These are phyloP conservation scores for Ostrea edulis DNA, from an alignment of 1,140 invertebrate species.

Conservation along the genomic window DNA sequence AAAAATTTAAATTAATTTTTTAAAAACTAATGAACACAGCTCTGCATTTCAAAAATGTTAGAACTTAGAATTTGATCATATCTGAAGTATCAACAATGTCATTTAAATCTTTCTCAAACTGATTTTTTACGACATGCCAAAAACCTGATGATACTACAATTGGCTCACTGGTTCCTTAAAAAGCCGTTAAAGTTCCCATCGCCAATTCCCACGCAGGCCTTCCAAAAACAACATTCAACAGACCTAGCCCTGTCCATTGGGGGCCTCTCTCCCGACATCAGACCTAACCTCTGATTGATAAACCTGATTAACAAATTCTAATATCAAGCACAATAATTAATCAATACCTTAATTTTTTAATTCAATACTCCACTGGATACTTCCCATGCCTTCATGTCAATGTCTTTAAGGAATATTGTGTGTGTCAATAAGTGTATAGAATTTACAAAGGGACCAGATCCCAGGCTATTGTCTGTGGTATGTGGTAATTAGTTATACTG, in stretches of 20 bases:
- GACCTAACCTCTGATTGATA: not conserved
- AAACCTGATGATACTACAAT: not conserved
- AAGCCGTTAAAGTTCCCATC: not conserved
- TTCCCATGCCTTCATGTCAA: slow-evolving; percentile 27
- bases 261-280: not conserved
- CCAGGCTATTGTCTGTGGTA: not conserved
- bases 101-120: slow-evolving; percentile 16
- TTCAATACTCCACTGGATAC: not conserved
- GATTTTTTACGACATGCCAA: slow-evolving; percentile 14
- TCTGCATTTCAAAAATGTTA: not conserved
- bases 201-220: slow-evolving; percentile 7
- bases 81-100: not conserved
- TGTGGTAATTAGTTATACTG: slow-evolving; percentile 10
- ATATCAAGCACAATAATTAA: slow-evolving; percentile 31
- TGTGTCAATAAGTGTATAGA: not conserved
- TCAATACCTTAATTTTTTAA: slow-evolving; percentile 26
- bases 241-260: not conserved
- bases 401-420: not conserved
- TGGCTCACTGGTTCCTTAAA: slow-evolving; percentile 31
- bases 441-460: slow-evolving; percentile 25
- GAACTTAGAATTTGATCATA: not conserved
- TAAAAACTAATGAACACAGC: too few species aligned
- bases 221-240: not conserved
- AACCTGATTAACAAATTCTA: slow-evolving; percentile 18
- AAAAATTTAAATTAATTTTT: too few species aligned